A percentile compares a stretch with the other conserved stretches of the same genome.
phyloP scores from a whole-genome alignment of 2,113 vertebrate species.

The Callocephalon fimbriatum region DNA sequence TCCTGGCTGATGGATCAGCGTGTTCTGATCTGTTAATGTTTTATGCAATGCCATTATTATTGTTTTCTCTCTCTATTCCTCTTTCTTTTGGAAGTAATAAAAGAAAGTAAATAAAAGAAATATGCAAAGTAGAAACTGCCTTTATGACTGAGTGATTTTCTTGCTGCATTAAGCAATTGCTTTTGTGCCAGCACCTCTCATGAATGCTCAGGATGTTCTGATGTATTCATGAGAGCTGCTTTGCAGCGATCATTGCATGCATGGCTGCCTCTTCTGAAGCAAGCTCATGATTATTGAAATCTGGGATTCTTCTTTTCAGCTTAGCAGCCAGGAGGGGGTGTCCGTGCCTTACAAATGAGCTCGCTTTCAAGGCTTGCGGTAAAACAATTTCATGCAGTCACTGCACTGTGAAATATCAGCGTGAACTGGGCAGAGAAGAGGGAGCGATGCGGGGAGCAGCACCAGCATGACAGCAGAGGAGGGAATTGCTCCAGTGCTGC shows the following conservation, averaged over 20 bases:
- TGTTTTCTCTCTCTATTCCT: background rate
- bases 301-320: background rate
- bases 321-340: slow-evolving; percentile 42
- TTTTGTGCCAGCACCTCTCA: background rate
- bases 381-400: background rate
- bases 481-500: background rate
- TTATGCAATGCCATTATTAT: background rate
- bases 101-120: background rate
- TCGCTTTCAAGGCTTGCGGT: background rate
- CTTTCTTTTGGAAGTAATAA: background rate
- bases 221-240: slow-evolving; percentile 8
- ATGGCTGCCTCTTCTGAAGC: background rate
- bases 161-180: background rate
- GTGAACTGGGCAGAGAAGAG: background rate
- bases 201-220: background rate
- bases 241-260: background rate
- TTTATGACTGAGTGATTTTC: background rate
- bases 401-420: fast-evolving
- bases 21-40: background rate
- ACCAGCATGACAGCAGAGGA: fast-evolving
- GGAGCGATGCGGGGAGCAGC: background rate
- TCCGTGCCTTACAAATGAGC: slow-evolving; percentile 4
- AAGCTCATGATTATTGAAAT: background rate
- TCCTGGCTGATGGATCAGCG: background rate
- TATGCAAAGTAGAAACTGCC: background rate